These are phyloP conservation scores for Sebastes fasciatus DNA, from an alignment of 2,113 vertebrate species.

Conservation along the genomic window DNA sequence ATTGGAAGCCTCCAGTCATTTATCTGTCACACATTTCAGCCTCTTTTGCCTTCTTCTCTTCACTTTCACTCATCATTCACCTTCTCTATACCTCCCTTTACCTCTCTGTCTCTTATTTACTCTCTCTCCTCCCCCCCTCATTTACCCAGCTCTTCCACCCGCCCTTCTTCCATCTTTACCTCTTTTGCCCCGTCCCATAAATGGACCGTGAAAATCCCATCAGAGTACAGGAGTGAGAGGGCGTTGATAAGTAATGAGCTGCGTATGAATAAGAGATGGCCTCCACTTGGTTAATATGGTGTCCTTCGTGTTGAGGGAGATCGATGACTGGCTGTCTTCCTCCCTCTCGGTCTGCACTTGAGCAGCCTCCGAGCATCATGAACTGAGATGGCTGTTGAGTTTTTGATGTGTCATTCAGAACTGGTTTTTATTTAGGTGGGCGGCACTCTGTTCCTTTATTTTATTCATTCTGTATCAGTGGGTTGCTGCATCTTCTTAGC, in stretches of 20 bases:
- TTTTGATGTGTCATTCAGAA: constrained; percentile 47
- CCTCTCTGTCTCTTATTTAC: constrained; percentile 37
- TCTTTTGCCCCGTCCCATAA: constrained; percentile 52
- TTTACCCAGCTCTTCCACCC: neutral
- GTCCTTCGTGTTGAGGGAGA: constrained; percentile 59
- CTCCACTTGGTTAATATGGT: constrained; percentile 60
- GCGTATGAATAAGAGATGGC: constrained; percentile 65
- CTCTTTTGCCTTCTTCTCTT: neutral
- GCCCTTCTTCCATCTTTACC: constrained; percentile 29
- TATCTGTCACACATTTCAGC: constrained; percentile 8
- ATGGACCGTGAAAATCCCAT: constrained; percentile 75
- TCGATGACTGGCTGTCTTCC: constrained; percentile 43
- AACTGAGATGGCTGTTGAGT: constrained; percentile 24
- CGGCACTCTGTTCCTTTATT: neutral
- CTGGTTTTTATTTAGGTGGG: constrained; percentile 9
- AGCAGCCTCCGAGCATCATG: neutral
- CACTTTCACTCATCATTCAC: constrained; percentile 13
- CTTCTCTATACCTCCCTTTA: neutral
- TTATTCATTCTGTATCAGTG: neutral
- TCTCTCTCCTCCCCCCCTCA: constrained; percentile 20
- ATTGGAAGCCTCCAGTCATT: constrained; percentile 44
- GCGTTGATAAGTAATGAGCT: constrained; percentile 67
- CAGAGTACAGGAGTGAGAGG: constrained; percentile 54
- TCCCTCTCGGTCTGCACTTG: neutral
- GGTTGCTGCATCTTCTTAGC: neutral